Percentiles rank a stretch among this genome's conserved stretches.
Conservation (phyloP, 2,888 invertebrate species). For the Drosophila subquinaria region DNA sequence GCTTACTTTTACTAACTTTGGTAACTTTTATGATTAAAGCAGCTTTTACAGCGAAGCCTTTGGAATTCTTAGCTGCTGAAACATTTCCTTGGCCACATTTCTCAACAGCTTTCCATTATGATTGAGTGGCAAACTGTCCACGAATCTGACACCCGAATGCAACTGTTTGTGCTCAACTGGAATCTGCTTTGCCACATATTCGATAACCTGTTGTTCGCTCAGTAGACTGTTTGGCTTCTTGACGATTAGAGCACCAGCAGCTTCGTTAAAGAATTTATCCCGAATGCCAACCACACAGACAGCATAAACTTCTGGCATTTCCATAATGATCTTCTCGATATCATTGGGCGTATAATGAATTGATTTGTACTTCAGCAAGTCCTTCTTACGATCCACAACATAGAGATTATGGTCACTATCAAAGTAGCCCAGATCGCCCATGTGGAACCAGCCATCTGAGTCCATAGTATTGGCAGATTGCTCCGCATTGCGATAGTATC, state of each 20-base stretch:
- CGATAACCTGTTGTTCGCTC: constrained; percentile 41
- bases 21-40: background rate
- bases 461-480: constrained; percentile 60
- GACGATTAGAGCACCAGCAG: constrained; percentile 74
- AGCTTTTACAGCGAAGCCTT: constrained; percentile 31
- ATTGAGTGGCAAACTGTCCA: constrained; percentile 66
- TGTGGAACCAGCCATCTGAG: constrained; percentile 72
- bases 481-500: constrained; percentile 71
- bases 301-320: constrained; percentile 65
- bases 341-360: constrained; percentile 69
- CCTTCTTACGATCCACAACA: constrained; percentile 78
- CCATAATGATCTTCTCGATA: constrained; percentile 67
- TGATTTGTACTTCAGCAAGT: constrained; percentile 70
- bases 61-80: background rate
- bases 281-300: constrained; percentile 75
- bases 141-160: constrained; percentile 71
- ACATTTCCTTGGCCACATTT: constrained; percentile 53
- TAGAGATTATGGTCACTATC: constrained; percentile 69
- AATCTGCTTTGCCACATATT: constrained; percentile 41
- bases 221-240: constrained; percentile 29
- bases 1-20: no score
- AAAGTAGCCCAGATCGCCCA: constrained; percentile 82
- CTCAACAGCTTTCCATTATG: constrained; percentile 62
- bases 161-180: constrained; percentile 61
- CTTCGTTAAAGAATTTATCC: constrained; percentile 56